These are phyloP conservation scores for Aplodontia rufa DNA, from an alignment of 2,113 vertebrate genomes.

Conservation along the genomic window DNA sequence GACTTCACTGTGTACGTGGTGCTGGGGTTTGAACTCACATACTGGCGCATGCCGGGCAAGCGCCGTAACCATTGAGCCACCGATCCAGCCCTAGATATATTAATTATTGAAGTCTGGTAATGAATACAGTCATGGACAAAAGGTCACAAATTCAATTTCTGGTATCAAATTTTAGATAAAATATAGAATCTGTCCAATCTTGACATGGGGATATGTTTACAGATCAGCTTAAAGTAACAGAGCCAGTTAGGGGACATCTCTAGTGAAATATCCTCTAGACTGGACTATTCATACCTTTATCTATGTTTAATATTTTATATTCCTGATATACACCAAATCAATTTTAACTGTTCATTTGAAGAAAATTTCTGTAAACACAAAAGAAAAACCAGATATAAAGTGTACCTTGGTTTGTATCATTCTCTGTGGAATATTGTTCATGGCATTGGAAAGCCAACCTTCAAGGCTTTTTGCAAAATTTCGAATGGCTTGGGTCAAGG, in stretches of 20 bases:
- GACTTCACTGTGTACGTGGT: too few species aligned
- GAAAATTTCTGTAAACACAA: constrained; percentile 44
- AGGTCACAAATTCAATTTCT: neutral
- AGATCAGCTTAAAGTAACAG: neutral
- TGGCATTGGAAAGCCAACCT: constrained; percentile 98
- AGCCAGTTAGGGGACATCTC: neutral
- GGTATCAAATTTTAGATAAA: neutral
- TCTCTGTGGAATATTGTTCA: constrained; percentile 99
- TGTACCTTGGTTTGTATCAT: constrained; percentile 98
- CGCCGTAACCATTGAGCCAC: too few species aligned
- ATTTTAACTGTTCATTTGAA: neutral
- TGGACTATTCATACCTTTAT: neutral
- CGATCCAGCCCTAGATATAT: too few species aligned
- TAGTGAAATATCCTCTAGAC: neutral
- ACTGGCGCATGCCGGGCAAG: too few species aligned
- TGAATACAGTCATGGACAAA: neutral
- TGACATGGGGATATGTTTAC: neutral
- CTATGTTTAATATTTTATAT: neutral
- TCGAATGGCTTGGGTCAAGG: constrained; percentile 99
- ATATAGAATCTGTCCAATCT: neutral
- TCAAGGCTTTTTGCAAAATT: constrained; percentile 99
- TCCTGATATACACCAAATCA: neutral
- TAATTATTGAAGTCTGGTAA: neutral
- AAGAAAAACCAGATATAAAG: constrained; percentile 40
- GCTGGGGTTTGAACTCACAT: too few species aligned